Evolutionary conservation across 1,140 invertebrate species (phyloP), one percentile per base, ranked within the genome.

Genomic region (Drosophila ironensis): DNA sequence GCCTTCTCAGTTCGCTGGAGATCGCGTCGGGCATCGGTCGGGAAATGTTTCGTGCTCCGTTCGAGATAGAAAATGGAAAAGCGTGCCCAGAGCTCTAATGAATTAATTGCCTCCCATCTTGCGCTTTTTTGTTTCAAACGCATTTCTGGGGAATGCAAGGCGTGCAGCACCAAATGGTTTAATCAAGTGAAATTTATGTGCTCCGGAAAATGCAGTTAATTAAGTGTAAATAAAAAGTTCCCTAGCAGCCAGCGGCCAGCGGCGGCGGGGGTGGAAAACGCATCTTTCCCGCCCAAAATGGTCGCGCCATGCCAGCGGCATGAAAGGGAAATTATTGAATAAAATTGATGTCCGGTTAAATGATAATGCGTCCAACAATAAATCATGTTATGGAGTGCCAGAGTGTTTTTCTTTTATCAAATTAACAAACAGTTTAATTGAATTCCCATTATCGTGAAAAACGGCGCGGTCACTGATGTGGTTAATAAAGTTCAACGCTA

Each of bases 151-250:
- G 72, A 78, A 67, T 67, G 74, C n/a, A n/a, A n/a, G n/a, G n/a
- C n/a, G 80, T 80, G 78, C 73, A n/a, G n/a, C n/a, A 40, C 70
- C 74, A 63, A 84, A 84, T 75, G 80, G 80, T 80, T 87, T 87
- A 87, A 86, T 86, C 80, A 87, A 86, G 80, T 87, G 80, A 77
- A 86, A 86, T 86, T 86, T 86, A 86, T 86, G 75, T 80, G 81
- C 81, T 64, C 24, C 60, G 42, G 60, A 72, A 72, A 68, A 75
- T 80, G 71, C 80, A 86, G 80, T 80, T 86, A 78, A 86, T 86
- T 86, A 72, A 86, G 81, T 86, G 80, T 75, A 80, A 86, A 86
- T 86, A 77, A 72, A 57, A 74, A 71, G 71, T 52, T 53, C 25
- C 20, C 25, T 19, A 16, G 25, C 24, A 14, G 19, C 11, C 9